Evolutionary conservation across 2,888 invertebrate genomes (phyloP).

Genomic region (Phymatocera aterrima): DNA sequence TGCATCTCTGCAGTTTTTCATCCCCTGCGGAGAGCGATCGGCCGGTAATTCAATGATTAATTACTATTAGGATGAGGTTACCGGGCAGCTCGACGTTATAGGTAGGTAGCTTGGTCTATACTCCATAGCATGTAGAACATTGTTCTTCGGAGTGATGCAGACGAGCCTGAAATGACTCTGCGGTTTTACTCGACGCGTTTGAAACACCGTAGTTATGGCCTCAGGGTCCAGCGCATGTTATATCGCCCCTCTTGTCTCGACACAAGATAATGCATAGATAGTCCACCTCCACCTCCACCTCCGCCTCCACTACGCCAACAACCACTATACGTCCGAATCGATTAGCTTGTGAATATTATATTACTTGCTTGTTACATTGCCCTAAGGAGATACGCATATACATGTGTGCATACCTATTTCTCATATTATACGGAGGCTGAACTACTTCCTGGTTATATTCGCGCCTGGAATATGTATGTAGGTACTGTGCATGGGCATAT

Average conservation of each 20-base stretch:
- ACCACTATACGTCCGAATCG: conserved; percentile 22
- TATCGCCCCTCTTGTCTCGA: conserved; percentile 26
- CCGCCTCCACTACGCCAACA: background rate
- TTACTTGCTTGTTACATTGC: conserved; percentile 22
- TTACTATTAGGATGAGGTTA: background rate
- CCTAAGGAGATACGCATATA: background rate
- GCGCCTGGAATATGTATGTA: no score
- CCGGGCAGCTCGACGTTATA: no score
- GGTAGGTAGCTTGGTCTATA: no score
- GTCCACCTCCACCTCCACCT: background rate
- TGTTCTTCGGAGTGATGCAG: background rate
- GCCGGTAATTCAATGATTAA: conserved; percentile 23
- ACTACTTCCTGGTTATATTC: background rate
- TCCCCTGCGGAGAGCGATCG: background rate
- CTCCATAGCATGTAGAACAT: background rate
- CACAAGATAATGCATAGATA: conserved; percentile 18
- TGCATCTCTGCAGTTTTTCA: no score
- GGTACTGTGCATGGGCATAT: no score
- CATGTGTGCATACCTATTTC: background rate
- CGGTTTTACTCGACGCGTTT: background rate
- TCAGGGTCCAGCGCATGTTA: conserved; percentile 3
- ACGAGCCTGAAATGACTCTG: conserved; percentile 15
- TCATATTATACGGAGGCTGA: no score
- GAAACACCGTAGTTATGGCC: background rate
- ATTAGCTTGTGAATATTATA: conserved; percentile 25